These are phyloP conservation scores for Eulithis prunata DNA, from an alignment of 2,888 invertebrate species.

Conservation along the genomic window DNA sequence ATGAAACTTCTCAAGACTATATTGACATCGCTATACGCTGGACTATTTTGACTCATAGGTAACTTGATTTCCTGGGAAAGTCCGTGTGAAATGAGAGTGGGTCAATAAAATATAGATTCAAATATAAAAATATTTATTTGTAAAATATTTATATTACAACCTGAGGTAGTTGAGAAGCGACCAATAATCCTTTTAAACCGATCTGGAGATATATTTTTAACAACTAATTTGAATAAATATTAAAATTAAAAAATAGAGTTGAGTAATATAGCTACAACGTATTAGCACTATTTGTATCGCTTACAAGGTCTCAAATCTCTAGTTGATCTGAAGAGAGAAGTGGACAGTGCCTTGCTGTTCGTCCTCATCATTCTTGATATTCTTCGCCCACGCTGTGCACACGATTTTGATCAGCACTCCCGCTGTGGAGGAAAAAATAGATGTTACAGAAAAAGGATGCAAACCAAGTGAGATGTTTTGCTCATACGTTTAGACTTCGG, in stretches of 20 bases:
- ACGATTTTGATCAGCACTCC: slow-evolving; percentile 96
- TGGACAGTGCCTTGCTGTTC: slow-evolving; percentile 96
- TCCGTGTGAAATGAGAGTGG: neutral
- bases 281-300: too few relatives aligned
- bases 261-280: too few relatives aligned
- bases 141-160: neutral
- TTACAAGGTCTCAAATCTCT: neutral
- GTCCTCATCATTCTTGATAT: slow-evolving; percentile 92
- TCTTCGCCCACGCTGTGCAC: slow-evolving; percentile 96
- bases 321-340: slow-evolving; percentile 96
- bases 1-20: neutral
- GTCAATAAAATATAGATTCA: slow-evolving; percentile 2
- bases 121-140: neutral
- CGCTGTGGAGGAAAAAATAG: slow-evolving; percentile 76
- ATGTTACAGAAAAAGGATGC: neutral
- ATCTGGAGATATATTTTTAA: too few relatives aligned
- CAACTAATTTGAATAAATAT: too few relatives aligned
- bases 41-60: too few relatives aligned
- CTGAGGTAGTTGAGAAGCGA: neutral
- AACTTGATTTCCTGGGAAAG: too few relatives aligned
- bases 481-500: too few relatives aligned
- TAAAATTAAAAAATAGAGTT: too few relatives aligned
- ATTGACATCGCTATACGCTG: too few relatives aligned
- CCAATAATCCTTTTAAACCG: too few relatives aligned
- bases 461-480: neutral